Base-by-base conservation (phyloP, 30 jellyfish, hydroid and myxozoan genomes). In the Turritopsis rubra region DNA sequence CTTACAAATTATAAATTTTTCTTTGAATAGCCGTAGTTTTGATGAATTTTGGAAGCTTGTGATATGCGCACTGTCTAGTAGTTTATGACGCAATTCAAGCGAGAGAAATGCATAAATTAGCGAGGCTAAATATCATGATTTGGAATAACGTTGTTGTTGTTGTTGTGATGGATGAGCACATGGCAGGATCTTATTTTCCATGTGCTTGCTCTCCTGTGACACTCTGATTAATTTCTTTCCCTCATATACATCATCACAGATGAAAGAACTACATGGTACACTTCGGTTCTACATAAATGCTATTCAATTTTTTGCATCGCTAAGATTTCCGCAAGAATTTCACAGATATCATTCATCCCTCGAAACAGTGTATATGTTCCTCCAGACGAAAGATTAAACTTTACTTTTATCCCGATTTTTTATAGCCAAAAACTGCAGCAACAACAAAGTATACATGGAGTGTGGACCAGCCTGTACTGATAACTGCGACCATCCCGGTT, bases 401-500 rank as follows among this genome's bases (percentile, higher is more conserved):
- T n/a, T n/a, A n/a, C n/a, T n/a, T n/a, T n/a, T n/a, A n/a, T n/a
- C n/a, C n/a, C n/a, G n/a, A n/a, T n/a, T n/a, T n/a, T n/a, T n/a
- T n/a, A n/a, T 70, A 80, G 87, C 87, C 5, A 60, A 29, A 53
- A 18, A 52, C 18, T 80, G 87, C 81, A 68, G 76, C 9, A 28
- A 28, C 24, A 71, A 21, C 30, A 28, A 65, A 18, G 73, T 65
- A 30, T 71, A 25, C 29, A 66, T 82, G 84, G 88, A 82, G 53
- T 82, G 88, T 82, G 88, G 88, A n/a, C 88, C 88, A 65, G 85
- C 75, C 18, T 82, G 88, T 71, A 65, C 73, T n/a, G 41, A 66
- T 4, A n/a, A n/a, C n/a, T 82, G 88, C 66, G 85, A 30, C 26
- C 31, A 82, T 21, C 76, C 72, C 20, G 70, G 53, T 1, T 21